These are phyloP conservation scores for Crotalus horridus DNA, from an alignment of 2,113 vertebrate genomes.

Conservation along the genomic window DNA sequence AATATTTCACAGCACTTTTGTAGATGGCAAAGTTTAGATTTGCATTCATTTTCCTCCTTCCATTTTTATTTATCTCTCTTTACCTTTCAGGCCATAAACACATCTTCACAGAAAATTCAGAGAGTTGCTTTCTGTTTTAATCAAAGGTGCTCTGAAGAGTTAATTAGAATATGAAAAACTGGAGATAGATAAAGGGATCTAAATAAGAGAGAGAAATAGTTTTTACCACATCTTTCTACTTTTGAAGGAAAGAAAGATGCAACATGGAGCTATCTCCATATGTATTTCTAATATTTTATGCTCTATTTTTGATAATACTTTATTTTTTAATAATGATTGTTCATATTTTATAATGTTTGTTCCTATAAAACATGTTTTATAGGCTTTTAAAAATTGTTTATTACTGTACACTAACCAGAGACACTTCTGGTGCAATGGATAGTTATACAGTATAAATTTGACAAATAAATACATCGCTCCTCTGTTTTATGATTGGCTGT, in stretches of 20 bases:
- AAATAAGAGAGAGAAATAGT: constrained; percentile 18
- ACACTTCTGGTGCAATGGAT: background rate
- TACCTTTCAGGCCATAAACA: constrained; percentile 25
- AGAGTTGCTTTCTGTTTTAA: constrained; percentile 26
- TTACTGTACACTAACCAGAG: background rate
- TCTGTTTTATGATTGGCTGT: background rate
- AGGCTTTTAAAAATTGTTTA: background rate
- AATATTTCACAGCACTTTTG: background rate
- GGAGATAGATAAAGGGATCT: constrained; percentile 10
- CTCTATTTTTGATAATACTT: background rate
- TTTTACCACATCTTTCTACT: background rate
- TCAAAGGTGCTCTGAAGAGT: constrained; percentile 20
- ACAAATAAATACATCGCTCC: background rate
- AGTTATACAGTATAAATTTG: background rate
- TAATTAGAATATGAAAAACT: constrained; percentile 34
- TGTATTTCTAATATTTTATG: background rate
- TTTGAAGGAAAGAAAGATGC: background rate
- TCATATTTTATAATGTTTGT: background rate
- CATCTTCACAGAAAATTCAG: constrained; percentile 11
- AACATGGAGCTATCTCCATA: background rate
- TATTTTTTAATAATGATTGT: background rate
- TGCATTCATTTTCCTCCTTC: constrained; percentile 14
- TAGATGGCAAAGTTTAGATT: constrained; percentile 8
- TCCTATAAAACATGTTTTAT: background rate
- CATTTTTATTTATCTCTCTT: constrained; percentile 25